Percentiles rank a stretch among this genome's conserved stretches.
These are phyloP conservation scores for Pegoplata infirma DNA, from an alignment of 2,888 invertebrate species.

Conservation along the genomic window DNA sequence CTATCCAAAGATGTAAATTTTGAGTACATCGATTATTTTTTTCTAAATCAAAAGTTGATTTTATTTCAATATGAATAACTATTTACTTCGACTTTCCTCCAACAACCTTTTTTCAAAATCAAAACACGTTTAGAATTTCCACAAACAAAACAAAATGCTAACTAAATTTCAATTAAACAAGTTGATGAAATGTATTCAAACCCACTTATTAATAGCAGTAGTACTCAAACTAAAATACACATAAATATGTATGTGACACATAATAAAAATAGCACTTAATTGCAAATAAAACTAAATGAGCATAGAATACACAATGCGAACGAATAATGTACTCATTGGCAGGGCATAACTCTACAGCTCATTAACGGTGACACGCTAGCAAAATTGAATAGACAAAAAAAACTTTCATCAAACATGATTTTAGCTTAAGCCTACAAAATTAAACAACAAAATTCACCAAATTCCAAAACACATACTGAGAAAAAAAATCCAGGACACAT, in stretches of 20 bases:
- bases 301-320: conserved; percentile 59
- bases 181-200: conserved; percentile 49
- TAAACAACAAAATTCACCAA: conserved; percentile 44
- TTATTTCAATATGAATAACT: no score
- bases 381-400: conserved; percentile 69
- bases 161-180: conserved; percentile 56
- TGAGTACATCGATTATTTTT: no score
- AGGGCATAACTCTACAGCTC: no score
- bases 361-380: conserved; percentile 74
- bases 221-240: no score
- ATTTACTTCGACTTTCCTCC: no score
- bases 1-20: no score
- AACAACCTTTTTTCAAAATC: conserved; percentile 9
- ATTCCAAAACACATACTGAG: conserved; percentile 37
- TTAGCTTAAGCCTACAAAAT: conserved; percentile 40
- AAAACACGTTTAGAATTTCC: conserved; percentile 27
- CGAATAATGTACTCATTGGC: conserved; percentile 26
- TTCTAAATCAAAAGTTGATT: no score
- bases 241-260: conserved; percentile 67
- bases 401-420: conserved; percentile 51
- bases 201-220: conserved; percentile 38
- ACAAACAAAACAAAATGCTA: conserved; percentile 3
- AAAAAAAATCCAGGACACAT: conserved; percentile 53
- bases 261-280: conserved; percentile 72
- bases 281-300: conserved; percentile 68